A percentile compares a stretch with the other conserved stretches of the same genome.
phyloP scores from a whole-genome alignment of 2,113 vertebrate species.

The Cygnus buccinator region DNA sequence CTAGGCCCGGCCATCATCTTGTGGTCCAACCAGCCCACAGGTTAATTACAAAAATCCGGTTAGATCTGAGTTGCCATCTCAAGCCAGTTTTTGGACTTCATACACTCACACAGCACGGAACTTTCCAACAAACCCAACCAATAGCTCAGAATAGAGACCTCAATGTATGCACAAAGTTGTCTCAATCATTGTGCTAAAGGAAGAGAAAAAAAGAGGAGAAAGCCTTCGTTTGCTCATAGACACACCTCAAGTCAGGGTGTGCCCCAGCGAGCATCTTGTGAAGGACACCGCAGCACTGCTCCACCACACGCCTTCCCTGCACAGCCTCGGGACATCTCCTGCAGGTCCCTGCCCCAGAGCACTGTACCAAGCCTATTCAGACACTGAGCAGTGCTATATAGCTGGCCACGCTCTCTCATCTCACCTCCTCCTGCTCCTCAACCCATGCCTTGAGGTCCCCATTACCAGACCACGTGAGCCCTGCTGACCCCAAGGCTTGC shows the following conservation, averaged over 20 bases:
- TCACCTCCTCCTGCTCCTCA: background rate
- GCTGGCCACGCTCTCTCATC: background rate
- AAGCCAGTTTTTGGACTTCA: background rate
- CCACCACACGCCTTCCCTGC: background rate
- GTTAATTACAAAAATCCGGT: background rate
- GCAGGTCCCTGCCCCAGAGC: background rate
- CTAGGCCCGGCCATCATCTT: background rate
- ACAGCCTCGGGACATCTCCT: too few relatives aligned
- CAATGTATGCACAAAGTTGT: constrained; percentile 27
- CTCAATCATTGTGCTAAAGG: background rate
- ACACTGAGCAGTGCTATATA: background rate
- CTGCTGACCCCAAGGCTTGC: too few relatives aligned
- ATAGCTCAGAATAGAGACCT: constrained; percentile 38
- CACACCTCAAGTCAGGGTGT: background rate
- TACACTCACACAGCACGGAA: background rate
- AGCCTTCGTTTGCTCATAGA: background rate
- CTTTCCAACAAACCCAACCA: constrained; percentile 39
- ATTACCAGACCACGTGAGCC: too few relatives aligned
- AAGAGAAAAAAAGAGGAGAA: background rate
- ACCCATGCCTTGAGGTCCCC: background rate
- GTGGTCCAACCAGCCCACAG: background rate
- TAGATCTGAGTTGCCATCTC: background rate
- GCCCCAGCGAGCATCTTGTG: rapidly evolving
- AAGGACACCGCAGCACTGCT: background rate
- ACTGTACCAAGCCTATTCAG: background rate